Conservation (phyloP, 1,140 invertebrate genomes). For the Penaeus japonicus region DNA sequence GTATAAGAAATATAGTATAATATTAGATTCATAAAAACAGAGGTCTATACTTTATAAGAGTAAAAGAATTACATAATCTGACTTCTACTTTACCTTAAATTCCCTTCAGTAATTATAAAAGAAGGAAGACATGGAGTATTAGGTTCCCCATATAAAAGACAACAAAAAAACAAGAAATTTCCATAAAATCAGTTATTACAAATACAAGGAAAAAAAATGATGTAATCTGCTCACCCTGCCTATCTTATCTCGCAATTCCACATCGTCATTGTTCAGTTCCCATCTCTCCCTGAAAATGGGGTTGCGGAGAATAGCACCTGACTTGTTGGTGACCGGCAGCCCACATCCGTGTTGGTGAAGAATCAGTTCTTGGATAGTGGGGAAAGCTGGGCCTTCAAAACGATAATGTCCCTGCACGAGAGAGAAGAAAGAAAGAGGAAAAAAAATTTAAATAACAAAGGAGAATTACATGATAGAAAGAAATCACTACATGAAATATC, state of each 20-base stretch:
- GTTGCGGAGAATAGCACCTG: slow-evolving; percentile 85
- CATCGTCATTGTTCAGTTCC: slow-evolving; percentile 97
- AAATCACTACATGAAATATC: no score
- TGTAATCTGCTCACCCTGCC: slow-evolving; percentile 77
- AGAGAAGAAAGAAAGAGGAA: not conserved
- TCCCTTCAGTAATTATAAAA: not conserved
- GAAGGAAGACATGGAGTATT: not conserved
- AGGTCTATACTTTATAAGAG: no score
- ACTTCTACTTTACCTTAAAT: not conserved
- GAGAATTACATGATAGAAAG: not conserved
- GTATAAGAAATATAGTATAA: not conserved
- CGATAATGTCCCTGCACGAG: slow-evolving; percentile 80
- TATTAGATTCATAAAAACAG: not conserved
- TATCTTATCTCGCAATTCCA: slow-evolving; percentile 91
- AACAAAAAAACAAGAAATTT: not conserved
- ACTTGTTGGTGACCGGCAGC: slow-evolving; percentile 87
- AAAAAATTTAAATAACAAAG: not conserved
- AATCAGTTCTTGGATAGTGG: slow-evolving; percentile 90
- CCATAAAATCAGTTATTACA: not conserved
- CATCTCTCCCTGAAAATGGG: slow-evolving; percentile 91
- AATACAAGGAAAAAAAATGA: not conserved
- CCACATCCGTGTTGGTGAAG: slow-evolving; percentile 84
- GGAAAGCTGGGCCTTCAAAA: slow-evolving; percentile 93
- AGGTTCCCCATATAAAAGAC: no score
- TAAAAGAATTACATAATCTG: no score